Conservation (phyloP, 1,140 invertebrate species). For the Chelonus insularis region DNA sequence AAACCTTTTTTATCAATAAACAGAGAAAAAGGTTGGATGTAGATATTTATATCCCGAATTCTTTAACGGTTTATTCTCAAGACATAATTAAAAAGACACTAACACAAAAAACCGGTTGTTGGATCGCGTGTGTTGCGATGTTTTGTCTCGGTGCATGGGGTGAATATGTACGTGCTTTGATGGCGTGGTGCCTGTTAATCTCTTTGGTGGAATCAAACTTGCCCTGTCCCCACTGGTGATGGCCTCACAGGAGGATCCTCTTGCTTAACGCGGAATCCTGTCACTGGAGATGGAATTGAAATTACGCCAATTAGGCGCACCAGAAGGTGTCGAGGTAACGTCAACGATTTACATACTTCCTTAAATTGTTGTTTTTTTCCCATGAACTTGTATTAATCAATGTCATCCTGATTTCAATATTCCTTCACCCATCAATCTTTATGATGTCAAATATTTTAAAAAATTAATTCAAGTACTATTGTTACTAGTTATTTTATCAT, state of each 20-base stretch:
- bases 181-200: slow-evolving; percentile 18
- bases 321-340: slow-evolving; percentile 57
- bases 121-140: slow-evolving; percentile 23
- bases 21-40: too few species aligned
- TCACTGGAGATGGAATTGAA: slow-evolving; percentile 63
- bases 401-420: too few species aligned
- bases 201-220: slow-evolving; percentile 28
- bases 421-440: too few species aligned
- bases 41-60: too few species aligned
- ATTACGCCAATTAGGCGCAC: slow-evolving; percentile 53
- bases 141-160: slow-evolving; percentile 41
- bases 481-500: too few species aligned
- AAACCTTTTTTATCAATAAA: too few species aligned
- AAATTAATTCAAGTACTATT: too few species aligned
- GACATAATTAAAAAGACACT: slow-evolving; percentile 23
- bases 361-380: too few species aligned
- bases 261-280: slow-evolving; percentile 61
- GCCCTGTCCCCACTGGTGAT: slow-evolving; percentile 34
- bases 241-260: slow-evolving; percentile 52
- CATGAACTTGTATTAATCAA: too few species aligned
- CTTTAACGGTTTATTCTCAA: slow-evolving; percentile 21
- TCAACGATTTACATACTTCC: too few species aligned
- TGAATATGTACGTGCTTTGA: slow-evolving; percentile 46
- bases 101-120: slow-evolving; percentile 27
- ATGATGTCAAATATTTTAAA: too few species aligned